Evolutionary conservation across 1,140 invertebrate species (phyloP).

Genomic region (Trichonephila clavata): DNA sequence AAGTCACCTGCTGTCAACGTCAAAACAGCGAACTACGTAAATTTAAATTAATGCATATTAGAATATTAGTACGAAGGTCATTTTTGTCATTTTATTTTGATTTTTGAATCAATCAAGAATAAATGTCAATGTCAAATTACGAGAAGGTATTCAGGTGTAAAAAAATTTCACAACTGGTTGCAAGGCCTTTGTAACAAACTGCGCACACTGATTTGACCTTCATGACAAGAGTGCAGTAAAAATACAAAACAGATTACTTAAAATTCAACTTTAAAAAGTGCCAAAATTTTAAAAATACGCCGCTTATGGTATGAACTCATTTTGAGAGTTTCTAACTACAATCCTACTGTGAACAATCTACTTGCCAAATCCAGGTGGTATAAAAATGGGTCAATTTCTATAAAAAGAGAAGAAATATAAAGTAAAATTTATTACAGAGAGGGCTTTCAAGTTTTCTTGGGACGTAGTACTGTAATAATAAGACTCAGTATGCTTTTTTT

Average conservation of each 20-base stretch:
- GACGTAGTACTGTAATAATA: not conserved
- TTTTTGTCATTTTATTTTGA: not conserved
- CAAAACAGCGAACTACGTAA: conserved; percentile 1
- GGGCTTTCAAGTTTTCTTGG: not conserved
- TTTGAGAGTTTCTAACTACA: not conserved
- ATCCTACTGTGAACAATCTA: not conserved
- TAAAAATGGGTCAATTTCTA: not conserved
- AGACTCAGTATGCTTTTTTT: not conserved
- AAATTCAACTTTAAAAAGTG: not conserved
- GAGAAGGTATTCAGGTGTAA: conserved; percentile 49
- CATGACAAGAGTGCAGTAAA: not conserved
- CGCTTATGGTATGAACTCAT: not conserved
- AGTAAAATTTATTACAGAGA: not conserved
- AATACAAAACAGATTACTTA: not conserved
- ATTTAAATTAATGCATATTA: not conserved
- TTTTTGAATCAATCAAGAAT: not conserved
- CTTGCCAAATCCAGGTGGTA: not conserved
- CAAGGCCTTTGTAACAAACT: conserved; percentile 4
- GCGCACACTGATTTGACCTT: conserved; percentile 17
- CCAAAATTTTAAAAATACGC: not conserved
- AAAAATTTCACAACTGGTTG: conserved; percentile 44
- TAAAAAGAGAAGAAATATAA: not conserved
- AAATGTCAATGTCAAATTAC: conserved; percentile 79
- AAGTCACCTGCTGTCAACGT: not conserved
- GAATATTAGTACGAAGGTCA: not conserved